phyloP scores from a whole-genome alignment of 2,113 vertebrate genomes.

The Burhinus bistriatus region DNA sequence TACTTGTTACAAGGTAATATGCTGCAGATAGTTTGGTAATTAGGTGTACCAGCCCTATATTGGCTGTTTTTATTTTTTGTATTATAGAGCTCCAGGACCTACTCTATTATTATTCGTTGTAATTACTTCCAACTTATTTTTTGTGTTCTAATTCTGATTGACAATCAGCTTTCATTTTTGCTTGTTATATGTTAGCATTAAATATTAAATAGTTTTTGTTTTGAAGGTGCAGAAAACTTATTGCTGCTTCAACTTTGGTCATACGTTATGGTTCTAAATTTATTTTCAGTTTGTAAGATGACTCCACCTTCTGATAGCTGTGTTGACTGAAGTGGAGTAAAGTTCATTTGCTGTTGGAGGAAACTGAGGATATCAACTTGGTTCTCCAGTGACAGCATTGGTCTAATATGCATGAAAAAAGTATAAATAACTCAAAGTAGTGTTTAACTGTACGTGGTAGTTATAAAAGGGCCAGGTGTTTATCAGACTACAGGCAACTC shows the following conservation, averaged over 20 bases:
- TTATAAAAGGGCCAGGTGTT: background rate
- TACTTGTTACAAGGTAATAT: background rate
- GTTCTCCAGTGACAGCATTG: background rate
- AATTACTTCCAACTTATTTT: background rate
- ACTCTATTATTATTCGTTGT: background rate
- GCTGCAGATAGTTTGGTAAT: background rate
- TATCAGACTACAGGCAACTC: background rate
- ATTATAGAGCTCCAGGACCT: background rate
- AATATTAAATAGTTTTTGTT: background rate
- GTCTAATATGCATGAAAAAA: background rate
- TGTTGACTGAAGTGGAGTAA: slow-evolving; percentile 11
- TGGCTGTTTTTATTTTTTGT: background rate
- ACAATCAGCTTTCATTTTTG: background rate
- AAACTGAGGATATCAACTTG: background rate
- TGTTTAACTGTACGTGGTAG: background rate
- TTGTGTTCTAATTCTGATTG: background rate
- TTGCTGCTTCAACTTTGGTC: background rate
- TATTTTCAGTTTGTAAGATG: slow-evolving; percentile 28
- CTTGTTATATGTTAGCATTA: background rate
- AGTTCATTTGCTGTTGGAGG: background rate
- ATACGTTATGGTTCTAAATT: background rate
- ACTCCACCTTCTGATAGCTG: background rate
- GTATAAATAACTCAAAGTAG: background rate
- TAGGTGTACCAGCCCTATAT: background rate
- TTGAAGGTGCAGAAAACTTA: background rate